Evolutionary conservation across 2,797 vertebrate genomes (phyloP).

Genomic region (Chromobotia macracanthus): DNA sequence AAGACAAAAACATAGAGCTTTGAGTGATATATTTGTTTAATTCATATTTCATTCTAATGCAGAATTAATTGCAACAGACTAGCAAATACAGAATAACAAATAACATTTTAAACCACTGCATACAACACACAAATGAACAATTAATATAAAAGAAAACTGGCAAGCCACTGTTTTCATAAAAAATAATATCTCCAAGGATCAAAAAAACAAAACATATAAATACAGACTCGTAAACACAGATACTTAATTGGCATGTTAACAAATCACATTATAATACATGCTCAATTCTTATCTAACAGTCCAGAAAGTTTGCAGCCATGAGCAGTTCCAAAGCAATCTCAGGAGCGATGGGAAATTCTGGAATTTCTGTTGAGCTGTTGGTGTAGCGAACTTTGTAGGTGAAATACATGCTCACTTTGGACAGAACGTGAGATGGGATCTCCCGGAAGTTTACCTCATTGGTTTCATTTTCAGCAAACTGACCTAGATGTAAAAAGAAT

Average conservation of each 20-base stretch:
- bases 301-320: constrained; percentile 99
- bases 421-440: constrained; percentile 97
- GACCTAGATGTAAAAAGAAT: constrained; percentile 74
- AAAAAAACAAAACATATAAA: constrained; percentile 12
- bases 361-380: constrained; percentile 99
- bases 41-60: neutral
- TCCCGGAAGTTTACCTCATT: constrained; percentile 99
- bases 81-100: constrained; percentile 21
- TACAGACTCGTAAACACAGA: neutral
- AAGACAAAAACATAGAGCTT: neutral
- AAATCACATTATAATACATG: neutral
- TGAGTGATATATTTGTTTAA: neutral
- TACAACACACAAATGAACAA: constrained; percentile 7
- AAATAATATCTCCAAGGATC: neutral
- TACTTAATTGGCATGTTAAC: neutral
- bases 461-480: constrained; percentile 99
- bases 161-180: neutral
- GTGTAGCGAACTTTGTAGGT: constrained; percentile 99
- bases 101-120: constrained; percentile 28
- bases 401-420: constrained; percentile 99
- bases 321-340: constrained; percentile 99
- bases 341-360: constrained; percentile 97
- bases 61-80: neutral
- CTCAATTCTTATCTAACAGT: constrained; percentile 86
- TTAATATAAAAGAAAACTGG: neutral